Base-by-base conservation (phyloP, 2,888 invertebrate genomes). In the Pecten maximus region DNA sequence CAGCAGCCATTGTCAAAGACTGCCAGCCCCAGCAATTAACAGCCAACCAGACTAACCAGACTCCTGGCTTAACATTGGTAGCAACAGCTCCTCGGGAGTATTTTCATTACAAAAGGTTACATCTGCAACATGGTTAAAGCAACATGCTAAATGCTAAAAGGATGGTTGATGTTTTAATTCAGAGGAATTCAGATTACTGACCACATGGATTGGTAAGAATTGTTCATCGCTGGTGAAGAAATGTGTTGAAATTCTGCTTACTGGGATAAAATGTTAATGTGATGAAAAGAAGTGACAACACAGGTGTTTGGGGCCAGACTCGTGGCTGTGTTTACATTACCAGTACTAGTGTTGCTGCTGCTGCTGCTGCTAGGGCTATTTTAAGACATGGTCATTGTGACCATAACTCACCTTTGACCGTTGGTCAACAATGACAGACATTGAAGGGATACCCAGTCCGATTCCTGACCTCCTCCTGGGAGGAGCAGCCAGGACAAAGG, bases 1-100 rank as follows among this genome's bases (percentile, higher is more conserved):
- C 74, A 35, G 74, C 74, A 74, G 74, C 74, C 74, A 74, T 74
- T 74, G 74, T 74, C 74, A 74, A 74, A 74, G 74, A 35, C 74
- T 74, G 28, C 74, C 74, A 74, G 28, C 74, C 74, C 74, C 74
- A 74, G 74, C 35, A 74, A 74, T 74, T 74, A 74, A 19, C 54
- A 54, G 54, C 6, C 54, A n/a, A 19, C n/a, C 54, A 54, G 54
- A 8, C 54, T 54, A 54, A 35, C 74, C 74, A 74, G 35, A 74
- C 74, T 35, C 74, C 2, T 1, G 35, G 28, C 74, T 74, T 1
- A 6, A 54, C 19, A 19, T 35, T 35, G 28, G 16, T 35, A 74
- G 74, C 74, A 74, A 74, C 74, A 74, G 35, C 28, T 74, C 74
- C 8, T 60, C 1, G 60, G 60, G 60, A n/a, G 28, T 74, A 35